Evolutionary conservation across 2,113 vertebrate species (phyloP).

Genomic region (Motacilla tschutschensis): DNA sequence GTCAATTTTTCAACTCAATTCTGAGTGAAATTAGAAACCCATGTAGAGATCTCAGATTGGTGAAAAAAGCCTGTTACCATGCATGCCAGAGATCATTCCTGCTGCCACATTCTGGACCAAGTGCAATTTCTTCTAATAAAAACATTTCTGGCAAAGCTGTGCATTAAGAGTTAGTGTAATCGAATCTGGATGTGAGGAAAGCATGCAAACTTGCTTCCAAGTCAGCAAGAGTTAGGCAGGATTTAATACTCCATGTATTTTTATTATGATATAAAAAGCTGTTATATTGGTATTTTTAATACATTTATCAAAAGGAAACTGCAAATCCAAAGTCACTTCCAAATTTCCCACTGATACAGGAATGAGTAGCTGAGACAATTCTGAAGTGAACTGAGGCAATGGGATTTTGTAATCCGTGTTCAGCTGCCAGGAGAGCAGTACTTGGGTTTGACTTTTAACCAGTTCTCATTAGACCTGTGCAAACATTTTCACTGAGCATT

Average conservation of each 20-base stretch:
- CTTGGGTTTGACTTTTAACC: constrained; percentile 44
- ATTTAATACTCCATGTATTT: constrained; percentile 69
- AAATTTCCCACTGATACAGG: constrained; percentile 53
- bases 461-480: constrained; percentile 29
- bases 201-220: constrained; percentile 67
- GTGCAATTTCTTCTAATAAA: constrained; percentile 65
- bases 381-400: constrained; percentile 23
- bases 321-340: constrained; percentile 40
- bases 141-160: constrained; percentile 61
- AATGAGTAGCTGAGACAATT: constrained; percentile 48
- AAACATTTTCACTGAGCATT: constrained; percentile 25
- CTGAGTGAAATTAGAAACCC: constrained; percentile 51
- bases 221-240: constrained; percentile 67
- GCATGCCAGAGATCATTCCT: constrained; percentile 65
- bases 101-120: constrained; percentile 67
- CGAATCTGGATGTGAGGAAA: constrained; percentile 71
- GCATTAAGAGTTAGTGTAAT: constrained; percentile 58
- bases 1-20: constrained; percentile 64
- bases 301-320: constrained; percentile 52
- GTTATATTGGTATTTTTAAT: constrained; percentile 59
- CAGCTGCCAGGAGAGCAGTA: constrained; percentile 30
- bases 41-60: constrained; percentile 53
- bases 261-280: constrained; percentile 69
- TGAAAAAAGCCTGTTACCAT: constrained; percentile 36
- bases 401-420: constrained; percentile 15